Evolutionary conservation across 2,113 vertebrate genomes (phyloP).

Genomic region (Corvus hawaiiensis): DNA sequence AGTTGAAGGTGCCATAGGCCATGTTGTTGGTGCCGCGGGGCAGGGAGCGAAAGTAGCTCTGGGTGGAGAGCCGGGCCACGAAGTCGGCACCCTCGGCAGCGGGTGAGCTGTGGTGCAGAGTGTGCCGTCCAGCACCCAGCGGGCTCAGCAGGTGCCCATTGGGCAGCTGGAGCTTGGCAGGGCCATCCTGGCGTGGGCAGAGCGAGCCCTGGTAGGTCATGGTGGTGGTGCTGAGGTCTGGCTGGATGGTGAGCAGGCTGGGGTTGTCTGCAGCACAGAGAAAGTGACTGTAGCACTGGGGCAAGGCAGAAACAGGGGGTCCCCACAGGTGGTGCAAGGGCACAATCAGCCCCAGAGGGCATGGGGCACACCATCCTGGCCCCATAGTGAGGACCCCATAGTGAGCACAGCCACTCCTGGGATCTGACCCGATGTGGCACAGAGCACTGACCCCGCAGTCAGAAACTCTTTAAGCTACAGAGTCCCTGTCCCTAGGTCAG

Average conservation of each 20-base stretch:
- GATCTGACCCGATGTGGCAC: not conserved
- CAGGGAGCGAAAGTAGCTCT: constrained; percentile 93
- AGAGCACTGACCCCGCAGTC: not conserved
- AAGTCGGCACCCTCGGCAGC: constrained; percentile 82
- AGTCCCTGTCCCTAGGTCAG: not conserved
- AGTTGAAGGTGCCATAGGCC: constrained; percentile 97
- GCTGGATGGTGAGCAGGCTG: constrained; percentile 97
- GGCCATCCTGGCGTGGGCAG: constrained; percentile 85
- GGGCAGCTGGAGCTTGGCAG: constrained; percentile 89
- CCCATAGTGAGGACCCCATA: not conserved
- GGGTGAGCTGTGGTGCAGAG: constrained; percentile 89
- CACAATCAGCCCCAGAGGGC: rapidly evolving
- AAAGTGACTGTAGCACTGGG: not conserved
- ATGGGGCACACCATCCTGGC: not conserved
- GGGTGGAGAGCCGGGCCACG: constrained; percentile 87
- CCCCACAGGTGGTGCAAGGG: rapidly evolving
- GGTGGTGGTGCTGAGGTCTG: constrained; percentile 93
- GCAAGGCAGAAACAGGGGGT: not conserved
- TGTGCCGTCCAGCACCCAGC: constrained; percentile 87
- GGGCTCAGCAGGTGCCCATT: constrained; percentile 93
- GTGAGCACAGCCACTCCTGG: not conserved
- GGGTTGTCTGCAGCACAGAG: constrained; percentile 85
- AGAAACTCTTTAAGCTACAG: not conserved
- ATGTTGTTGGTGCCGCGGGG: constrained; percentile 87
- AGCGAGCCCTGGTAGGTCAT: constrained; percentile 96